These are phyloP conservation scores for Microdon myrmicae DNA, from an alignment of 2,888 invertebrate species.

Conservation along the genomic window DNA sequence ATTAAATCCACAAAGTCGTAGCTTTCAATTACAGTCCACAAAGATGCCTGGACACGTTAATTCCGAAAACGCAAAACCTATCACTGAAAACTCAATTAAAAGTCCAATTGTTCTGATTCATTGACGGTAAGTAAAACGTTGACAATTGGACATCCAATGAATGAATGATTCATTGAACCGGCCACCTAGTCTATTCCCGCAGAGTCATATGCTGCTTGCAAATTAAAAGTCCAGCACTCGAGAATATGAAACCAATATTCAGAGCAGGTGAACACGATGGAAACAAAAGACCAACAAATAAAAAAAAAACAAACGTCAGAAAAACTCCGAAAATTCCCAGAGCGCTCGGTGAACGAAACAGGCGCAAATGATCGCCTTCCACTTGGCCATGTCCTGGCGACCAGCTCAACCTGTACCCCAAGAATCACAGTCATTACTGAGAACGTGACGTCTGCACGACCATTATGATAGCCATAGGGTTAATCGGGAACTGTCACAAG, in stretches of 20 bases:
- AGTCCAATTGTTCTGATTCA: constrained; percentile 54
- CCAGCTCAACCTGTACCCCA: too few species aligned
- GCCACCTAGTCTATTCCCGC: neutral
- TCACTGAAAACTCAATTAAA: constrained; percentile 54
- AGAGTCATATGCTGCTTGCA: constrained; percentile 2
- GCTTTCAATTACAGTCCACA: too few species aligned
- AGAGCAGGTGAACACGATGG: too few species aligned
- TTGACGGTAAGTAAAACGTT: constrained; percentile 53
- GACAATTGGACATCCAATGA: constrained; percentile 35
- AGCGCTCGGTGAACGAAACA: constrained; percentile 20
- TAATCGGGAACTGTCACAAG: constrained; percentile 48
- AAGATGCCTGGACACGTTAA: constrained; percentile 17
- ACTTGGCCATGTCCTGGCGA: constrained; percentile 5
- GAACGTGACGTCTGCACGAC: constrained; percentile 39
- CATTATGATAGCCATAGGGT: constrained; percentile 31
- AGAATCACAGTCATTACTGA: constrained; percentile 49
- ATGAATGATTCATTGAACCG: constrained; percentile 33
- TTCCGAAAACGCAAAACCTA: constrained; percentile 18
- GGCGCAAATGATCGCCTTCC: constrained; percentile 36
- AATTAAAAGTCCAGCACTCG: constrained; percentile 32
- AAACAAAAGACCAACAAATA: too few species aligned
- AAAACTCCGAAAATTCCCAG: constrained; percentile 33
- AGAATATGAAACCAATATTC: constrained; percentile 41
- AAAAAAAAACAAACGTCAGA: too few species aligned
- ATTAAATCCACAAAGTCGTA: constrained; percentile 41